Evolutionary conservation across 2,888 invertebrate species (phyloP).

Genomic region (Leptinotarsa juncta): DNA sequence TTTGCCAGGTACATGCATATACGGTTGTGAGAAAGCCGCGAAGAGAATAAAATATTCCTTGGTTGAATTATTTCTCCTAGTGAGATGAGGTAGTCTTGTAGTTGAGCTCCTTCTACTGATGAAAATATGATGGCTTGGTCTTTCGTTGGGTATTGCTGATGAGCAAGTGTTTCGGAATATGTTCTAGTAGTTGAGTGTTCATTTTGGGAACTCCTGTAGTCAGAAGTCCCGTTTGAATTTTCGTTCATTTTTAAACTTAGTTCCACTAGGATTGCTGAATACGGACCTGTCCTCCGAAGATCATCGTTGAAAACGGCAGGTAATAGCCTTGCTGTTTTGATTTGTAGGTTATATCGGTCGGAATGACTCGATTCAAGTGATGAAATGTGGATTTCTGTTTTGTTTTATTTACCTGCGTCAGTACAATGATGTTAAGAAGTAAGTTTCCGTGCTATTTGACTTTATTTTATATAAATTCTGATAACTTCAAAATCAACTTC

Average conservation of each 20-base stretch:
- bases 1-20: conserved; percentile 10
- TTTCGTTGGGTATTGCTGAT: conserved; percentile 19
- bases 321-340: no score
- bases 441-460: background rate
- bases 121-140: conserved; percentile 3
- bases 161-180: background rate
- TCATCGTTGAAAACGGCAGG: no score
- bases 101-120: background rate
- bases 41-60: conserved; percentile 17
- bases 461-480: background rate
- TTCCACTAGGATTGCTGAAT: no score
- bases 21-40: conserved; percentile 12
- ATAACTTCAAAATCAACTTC: background rate
- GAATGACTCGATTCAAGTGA: no score
- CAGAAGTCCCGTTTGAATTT: background rate
- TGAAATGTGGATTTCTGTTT: no score
- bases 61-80: conserved; percentile 16
- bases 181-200: background rate
- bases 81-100: conserved; percentile 14
- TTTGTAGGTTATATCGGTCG: no score
- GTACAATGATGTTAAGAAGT: no score
- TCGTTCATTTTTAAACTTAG: no score
- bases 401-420: no score
- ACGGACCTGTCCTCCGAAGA: no score
- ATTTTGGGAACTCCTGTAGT: background rate